Percentiles rank a stretch among this genome's conserved stretches.
phyloP scores from a whole-genome alignment of 2,797 vertebrate genomes.

The Pempheris klunzingeri region DNA sequence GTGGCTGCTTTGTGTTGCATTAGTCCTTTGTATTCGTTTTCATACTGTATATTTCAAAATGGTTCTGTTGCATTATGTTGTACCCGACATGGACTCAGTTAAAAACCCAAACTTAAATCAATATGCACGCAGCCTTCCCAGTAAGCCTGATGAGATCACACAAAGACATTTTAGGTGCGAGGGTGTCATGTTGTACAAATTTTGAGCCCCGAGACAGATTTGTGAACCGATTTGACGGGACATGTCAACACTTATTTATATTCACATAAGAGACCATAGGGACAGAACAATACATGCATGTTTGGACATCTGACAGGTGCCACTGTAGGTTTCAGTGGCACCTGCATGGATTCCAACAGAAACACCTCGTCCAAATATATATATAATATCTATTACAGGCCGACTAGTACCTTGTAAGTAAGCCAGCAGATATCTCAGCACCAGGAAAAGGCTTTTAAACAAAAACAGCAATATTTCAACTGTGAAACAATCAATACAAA shows the following conservation, averaged over 20 bases:
- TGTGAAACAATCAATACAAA: neutral
- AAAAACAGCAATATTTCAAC: neutral
- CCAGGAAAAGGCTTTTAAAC: neutral
- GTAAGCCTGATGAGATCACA: neutral
- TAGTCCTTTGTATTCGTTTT: neutral
- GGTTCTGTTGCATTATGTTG: neutral
- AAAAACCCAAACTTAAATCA: no score
- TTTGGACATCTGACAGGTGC: neutral
- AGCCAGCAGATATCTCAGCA: neutral
- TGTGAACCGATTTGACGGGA: neutral
- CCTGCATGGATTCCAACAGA: neutral
- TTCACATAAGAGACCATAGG: neutral
- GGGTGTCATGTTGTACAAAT: neutral
- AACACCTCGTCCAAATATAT: neutral
- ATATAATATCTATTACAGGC: neutral
- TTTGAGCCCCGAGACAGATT: neutral
- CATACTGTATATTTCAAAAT: neutral
- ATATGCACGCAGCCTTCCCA: neutral
- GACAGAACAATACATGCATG: neutral
- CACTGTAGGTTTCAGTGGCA: no score
- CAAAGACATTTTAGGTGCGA: neutral
- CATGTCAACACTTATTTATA: neutral
- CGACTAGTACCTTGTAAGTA: neutral
- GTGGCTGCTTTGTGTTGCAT: neutral
- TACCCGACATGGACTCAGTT: neutral